Evolutionary conservation across 1,140 invertebrate species (phyloP), one percentile per base, ranked within the genome.

Genomic region (Eumeta japonica): DNA sequence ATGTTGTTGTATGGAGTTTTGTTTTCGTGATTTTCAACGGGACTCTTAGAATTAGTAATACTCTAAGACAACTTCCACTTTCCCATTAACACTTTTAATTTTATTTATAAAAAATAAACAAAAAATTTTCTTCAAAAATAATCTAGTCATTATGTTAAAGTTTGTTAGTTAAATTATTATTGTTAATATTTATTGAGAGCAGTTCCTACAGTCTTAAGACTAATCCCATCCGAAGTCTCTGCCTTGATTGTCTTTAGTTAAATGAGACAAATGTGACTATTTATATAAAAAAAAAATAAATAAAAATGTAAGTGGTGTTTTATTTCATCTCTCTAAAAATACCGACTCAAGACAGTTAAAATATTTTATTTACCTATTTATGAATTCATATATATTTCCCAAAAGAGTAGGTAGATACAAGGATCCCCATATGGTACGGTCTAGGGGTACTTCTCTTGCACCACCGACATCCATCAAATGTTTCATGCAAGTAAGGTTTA

Each of bases 131-230:
- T 48, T 56, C 45, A 49, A 50, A 51, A 50, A 53, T 53, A 60
- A 61, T 65, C 66, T 71, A 71, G 66, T 73, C 66, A 70, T 63
- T 65, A 67, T 49, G 46, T 51, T 57, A 58, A 71, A 57, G 56
- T 68, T 68, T 68, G 55, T 65, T 71, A 65, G 62, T 56, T 43
- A 57, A 57, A 53, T 39, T 58, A 53, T 48, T 59, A 55, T 48
- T 48, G 49, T 55, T 61, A 59, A 54, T 57, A 41, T 45, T 56
- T 43, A 52, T 56, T 60, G 50, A 54, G 32, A 49, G 50, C 51
- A 55, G 59, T 64, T 64, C 58, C 62, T 61, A 58, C 49, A 51
- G 46, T 43, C 48, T 45, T 64, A 57, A 58, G 52, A 60, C 52
- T 62, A 60, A 62, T 64, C 45, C 46, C 49, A 51, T 51, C 37